These are phyloP conservation scores for Pipistrellus pipistrellus DNA, from an alignment of 2,797 vertebrate genomes.

Conservation along the genomic window DNA sequence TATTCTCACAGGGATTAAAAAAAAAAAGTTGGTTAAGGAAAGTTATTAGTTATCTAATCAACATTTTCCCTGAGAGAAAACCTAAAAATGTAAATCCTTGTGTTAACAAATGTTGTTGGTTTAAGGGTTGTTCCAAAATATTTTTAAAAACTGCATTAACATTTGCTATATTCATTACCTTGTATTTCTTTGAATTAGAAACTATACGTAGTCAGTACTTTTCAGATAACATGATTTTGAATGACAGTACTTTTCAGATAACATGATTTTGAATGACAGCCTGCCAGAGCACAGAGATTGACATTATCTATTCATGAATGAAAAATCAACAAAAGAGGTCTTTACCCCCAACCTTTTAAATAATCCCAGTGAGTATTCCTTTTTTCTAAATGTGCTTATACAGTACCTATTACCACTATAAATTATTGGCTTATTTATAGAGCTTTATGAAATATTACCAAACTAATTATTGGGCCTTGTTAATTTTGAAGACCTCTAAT, in stretches of 20 bases:
- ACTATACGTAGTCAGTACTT: not conserved
- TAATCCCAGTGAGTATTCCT: not conserved
- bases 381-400: not conserved
- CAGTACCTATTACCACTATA: not conserved
- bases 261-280: not conserved
- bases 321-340: not conserved
- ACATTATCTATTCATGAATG: not conserved
- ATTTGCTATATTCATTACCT: not conserved
- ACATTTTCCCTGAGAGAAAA: not conserved
- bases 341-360: not conserved
- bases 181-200: not conserved
- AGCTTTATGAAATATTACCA: slow-evolving; percentile 1
- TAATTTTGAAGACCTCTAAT: not conserved
- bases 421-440: not conserved
- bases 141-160: not conserved
- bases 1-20: not conserved
- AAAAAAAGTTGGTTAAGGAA: not conserved
- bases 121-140: not conserved
- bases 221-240: not conserved
- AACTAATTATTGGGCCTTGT: not conserved
- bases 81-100: not conserved
- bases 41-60: not conserved
- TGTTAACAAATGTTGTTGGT: not conserved
- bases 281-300: no score
- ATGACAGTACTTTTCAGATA: not conserved